Evolutionary conservation across 2,888 invertebrate species (phyloP).

Genomic region (Tromatobia lineatoria): DNA sequence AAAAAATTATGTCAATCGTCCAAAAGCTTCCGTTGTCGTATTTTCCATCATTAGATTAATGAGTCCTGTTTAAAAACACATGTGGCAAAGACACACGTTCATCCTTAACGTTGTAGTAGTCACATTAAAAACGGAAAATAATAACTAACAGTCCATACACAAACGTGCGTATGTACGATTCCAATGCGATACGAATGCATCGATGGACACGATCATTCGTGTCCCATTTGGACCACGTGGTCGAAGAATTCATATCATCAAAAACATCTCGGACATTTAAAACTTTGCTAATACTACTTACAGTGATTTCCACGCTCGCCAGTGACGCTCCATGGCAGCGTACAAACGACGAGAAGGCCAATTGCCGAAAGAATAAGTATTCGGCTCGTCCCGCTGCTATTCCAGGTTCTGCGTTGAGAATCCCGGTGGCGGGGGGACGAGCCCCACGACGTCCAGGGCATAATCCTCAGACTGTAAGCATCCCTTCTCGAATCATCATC

Average conservation of each 20-base stretch:
- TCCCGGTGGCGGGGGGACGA: conserved; percentile 65
- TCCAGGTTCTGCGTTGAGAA: conserved; percentile 41
- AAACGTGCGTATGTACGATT: neutral
- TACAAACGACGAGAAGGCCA: conserved; percentile 64
- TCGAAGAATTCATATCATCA: neutral
- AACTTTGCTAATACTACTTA: conserved; percentile 72
- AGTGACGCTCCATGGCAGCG: conserved; percentile 72
- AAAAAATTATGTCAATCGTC: no score
- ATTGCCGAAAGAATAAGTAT: conserved; percentile 50
- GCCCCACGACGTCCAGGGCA: conserved; percentile 70
- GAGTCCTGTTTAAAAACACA: no score
- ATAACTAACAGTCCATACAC: no score
- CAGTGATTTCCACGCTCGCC: conserved; percentile 81
- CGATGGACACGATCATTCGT: neutral
- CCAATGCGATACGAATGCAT: neutral
- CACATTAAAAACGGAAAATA: no score
- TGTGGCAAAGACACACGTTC: no score
- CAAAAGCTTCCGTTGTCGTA: no score
- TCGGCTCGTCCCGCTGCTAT: conserved; percentile 42
- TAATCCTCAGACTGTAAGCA: conserved; percentile 61
- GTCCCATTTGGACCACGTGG: neutral
- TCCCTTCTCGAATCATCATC: conserved; percentile 32
- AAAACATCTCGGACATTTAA: neutral
- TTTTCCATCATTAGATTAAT: no score
- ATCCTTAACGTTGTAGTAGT: no score